Base-by-base conservation (phyloP, 2,888 invertebrate genomes). In the Leptopterna dolabrata region DNA sequence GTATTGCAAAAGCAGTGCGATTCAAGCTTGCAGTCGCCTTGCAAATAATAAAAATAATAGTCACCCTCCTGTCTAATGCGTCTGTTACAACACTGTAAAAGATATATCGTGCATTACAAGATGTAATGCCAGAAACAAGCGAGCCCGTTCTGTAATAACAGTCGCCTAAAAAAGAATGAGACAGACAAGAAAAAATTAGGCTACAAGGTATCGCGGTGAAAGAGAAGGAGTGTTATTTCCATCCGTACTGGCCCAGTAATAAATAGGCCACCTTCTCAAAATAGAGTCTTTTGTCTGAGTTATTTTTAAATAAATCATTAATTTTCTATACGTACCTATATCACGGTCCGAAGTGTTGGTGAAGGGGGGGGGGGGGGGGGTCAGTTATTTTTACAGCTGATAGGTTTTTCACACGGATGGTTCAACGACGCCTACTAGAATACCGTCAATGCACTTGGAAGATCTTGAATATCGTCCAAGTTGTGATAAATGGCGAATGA, bases 241-340 rank as follows among this genome's bases (percentile, higher is more conserved):
- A 36, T 73, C 36, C 73, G 14, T n/a, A 30, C 30, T 36, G 36
- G 36, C 41, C 41, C 73, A 41, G 16, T 30, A 36, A 30, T 73
- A 73, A 73, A 73, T 73, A 73, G 73, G 73, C 73, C 73, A 19
- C 30, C 73, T n/a, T 30, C 73, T 73, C n/a, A 73, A 36, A 73
- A 73, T 73, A 73, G 73, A 30, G 73, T 36, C 73, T 73, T 36
- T 73, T 73, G 73, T 73, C 73, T 36, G 73, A 41, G 36, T 30
- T 73, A 73, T 73, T 73, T 73, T 36, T 3, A 19, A 36, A 19
- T 1, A 7, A 36, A 14, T n/a, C 19, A 73, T 73, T 73, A 73
- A 73, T 73, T 41, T 63, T 24, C 63, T 63, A 63, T 63, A 19
- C 24, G 36, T 2, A 4, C 36, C 36, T 4, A 36, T 4, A 16